Base-by-base conservation (phyloP, 2,797 vertebrate genomes). In the Geotrypetes seraphini region DNA sequence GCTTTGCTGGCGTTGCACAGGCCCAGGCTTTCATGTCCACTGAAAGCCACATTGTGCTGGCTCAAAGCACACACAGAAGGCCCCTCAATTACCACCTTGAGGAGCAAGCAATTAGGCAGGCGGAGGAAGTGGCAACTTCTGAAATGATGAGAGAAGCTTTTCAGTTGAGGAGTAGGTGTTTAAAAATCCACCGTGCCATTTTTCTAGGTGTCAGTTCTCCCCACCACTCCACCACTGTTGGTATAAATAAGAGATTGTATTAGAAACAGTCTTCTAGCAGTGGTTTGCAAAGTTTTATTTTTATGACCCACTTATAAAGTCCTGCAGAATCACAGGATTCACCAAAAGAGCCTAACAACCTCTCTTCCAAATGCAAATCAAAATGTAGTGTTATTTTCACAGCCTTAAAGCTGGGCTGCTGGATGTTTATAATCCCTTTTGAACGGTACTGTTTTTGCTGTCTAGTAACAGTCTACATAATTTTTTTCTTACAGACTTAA, bases 201-300 rank as follows among this genome's bases (percentile, higher is more conserved):
- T 54, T 35, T 29, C 22, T 27, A 60, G 45, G 19, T 40, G 25
- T 31, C 8, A 26, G 42, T 59, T 71, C 63, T n/a, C 43, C 30
- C 24, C 8, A n/a, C n/a, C n/a, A n/a, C n/a, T n/a, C n/a, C n/a
- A n/a, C n/a, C n/a, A n/a, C n/a, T 19, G 23, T 2, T 55, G 37
- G 33, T 2, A 1, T 10, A 7, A 19, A 18, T 7, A 24, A 9
- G 23, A 56, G 66, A 53, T 60, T 39, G 28, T 12, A 19, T 40
- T 24, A 22, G 37, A n/a, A n/a, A n/a, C n/a, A 46, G 26, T 28
- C 5, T 9, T 28, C 30, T 49, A 22, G 11, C 18, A 33, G 44
- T 9, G 7, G 21, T 45, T 53, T 35, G 9, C 34, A 20, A 30
- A 31, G 41, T 14, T 38, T 14, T 38, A 43, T 63, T 38, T 23